A percentile compares a stretch with the other conserved stretches of the same genome.
Evolutionary conservation across 2,888 invertebrate species (phyloP).

Genomic region (Cosmopolites sordidus): DNA sequence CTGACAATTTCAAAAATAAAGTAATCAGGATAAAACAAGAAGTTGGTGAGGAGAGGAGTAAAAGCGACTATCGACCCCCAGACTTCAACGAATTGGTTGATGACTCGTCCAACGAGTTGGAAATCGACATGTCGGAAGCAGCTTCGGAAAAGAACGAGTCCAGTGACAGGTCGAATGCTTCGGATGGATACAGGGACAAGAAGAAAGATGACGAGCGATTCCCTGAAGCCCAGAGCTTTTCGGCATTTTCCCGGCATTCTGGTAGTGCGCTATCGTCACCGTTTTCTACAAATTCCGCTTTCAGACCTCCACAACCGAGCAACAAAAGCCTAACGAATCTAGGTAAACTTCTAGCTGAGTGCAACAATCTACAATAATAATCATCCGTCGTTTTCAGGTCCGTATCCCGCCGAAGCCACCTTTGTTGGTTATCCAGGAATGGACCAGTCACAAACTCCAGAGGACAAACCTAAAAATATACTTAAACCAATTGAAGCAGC

Average conservation of each 20-base stretch:
- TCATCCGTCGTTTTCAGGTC: constrained; percentile 47
- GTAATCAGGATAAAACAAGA: constrained; percentile 40
- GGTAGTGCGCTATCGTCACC: constrained; percentile 47
- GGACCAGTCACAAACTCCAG: constrained; percentile 36
- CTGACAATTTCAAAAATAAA: constrained; percentile 34
- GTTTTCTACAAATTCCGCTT: constrained; percentile 73
- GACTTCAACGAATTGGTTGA: constrained; percentile 75
- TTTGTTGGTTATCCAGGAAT: constrained; percentile 67
- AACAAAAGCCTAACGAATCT: constrained; percentile 38
- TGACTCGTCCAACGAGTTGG: constrained; percentile 72
- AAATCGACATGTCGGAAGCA: constrained; percentile 74
- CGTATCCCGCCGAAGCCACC: constrained; percentile 66
- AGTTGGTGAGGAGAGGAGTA: constrained; percentile 29
- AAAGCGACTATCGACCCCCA: constrained; percentile 62
- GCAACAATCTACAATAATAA: constrained; percentile 42
- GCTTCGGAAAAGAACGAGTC: constrained; percentile 63
- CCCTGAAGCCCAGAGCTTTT: constrained; percentile 44
- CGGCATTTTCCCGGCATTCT: constrained; percentile 34
- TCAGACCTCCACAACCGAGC: constrained; percentile 60
- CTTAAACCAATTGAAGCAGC: constrained; percentile 44
- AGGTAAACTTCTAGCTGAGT: constrained; percentile 8
- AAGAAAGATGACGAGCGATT: constrained; percentile 27
- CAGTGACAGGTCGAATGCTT: constrained; percentile 50
- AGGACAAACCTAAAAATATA: constrained; percentile 50
- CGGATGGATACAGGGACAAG: constrained; percentile 39